phyloP scores from a whole-genome alignment of 2,113 vertebrate genomes.

The Nyctereutes procyonoides region DNA sequence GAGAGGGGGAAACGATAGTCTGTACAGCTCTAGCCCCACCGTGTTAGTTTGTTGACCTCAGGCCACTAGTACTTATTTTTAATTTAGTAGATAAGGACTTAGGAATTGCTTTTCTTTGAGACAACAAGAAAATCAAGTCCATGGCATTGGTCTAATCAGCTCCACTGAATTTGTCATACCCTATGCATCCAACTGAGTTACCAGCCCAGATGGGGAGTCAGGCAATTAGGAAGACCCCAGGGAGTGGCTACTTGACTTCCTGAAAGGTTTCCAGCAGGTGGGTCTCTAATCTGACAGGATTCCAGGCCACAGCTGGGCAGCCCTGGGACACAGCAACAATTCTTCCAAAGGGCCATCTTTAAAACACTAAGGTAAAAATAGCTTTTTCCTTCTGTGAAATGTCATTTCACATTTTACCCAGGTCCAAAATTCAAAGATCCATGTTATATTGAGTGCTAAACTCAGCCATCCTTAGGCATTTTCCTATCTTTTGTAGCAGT shows the following conservation, averaged over 20 bases:
- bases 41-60: background rate
- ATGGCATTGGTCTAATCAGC: background rate
- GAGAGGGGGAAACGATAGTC: too few species aligned
- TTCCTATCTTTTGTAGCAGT: background rate
- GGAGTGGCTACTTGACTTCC: background rate
- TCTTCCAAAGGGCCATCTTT: background rate
- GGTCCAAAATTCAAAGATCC: background rate
- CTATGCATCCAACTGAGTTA: background rate
- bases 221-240: background rate
- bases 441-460: background rate
- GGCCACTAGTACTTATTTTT: background rate
- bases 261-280: slow-evolving; percentile 1
- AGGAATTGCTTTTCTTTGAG: background rate
- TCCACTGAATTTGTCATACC: background rate
- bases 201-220: background rate
- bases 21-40: background rate
- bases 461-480: background rate
- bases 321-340: background rate
- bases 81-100: background rate
- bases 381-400: slow-evolving; percentile 41
- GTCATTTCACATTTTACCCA: slow-evolving; percentile 47
- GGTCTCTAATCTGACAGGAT: slow-evolving; percentile 23
- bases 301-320: background rate
- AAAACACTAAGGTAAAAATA: slow-evolving; percentile 21
- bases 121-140: background rate